Evolutionary conservation across 2,113 vertebrate species (phyloP).

Genomic region (Trichomycterus rosablanca): DNA sequence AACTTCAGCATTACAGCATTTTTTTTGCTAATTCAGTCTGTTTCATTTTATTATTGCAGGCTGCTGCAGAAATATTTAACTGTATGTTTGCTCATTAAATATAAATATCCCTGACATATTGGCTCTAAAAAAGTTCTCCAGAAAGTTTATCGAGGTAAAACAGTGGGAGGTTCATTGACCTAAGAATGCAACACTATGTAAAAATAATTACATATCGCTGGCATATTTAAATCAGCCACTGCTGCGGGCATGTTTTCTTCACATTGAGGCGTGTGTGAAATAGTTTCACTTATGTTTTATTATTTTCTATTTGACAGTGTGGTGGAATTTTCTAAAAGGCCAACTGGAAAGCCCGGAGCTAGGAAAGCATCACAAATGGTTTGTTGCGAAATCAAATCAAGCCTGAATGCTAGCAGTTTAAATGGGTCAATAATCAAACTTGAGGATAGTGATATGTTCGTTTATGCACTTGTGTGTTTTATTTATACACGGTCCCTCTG

Average conservation of each 20-base stretch:
- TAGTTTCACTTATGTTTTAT: conserved; percentile 26
- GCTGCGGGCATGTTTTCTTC: conserved; percentile 10
- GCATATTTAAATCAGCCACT: conserved; percentile 21
- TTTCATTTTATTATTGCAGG: neutral
- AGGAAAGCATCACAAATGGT: conserved; percentile 32
- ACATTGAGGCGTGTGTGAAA: conserved; percentile 1
- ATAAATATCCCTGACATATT: too few relatives aligned
- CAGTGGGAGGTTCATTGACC: too few relatives aligned
- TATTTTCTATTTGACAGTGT: conserved; percentile 25
- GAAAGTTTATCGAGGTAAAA: too few relatives aligned
- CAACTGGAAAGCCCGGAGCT: conserved; percentile 44
- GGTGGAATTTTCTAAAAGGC: conserved; percentile 33
- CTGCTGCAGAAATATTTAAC: too few relatives aligned
- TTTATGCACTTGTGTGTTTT: conserved; percentile 16
- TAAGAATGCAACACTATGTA: too few relatives aligned
- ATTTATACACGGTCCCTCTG: neutral
- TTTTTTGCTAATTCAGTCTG: conserved; percentile 4
- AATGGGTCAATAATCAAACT: conserved; percentile 48
- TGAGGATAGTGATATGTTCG: conserved; percentile 14
- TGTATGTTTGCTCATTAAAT: too few relatives aligned
- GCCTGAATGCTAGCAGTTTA: conserved; percentile 25
- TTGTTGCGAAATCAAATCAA: conserved; percentile 48
- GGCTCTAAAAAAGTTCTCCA: too few relatives aligned
- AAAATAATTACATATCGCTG: too few relatives aligned
- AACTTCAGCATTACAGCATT: conserved; percentile 44